These are phyloP conservation scores for Suncus etruscus DNA, from an alignment of 2,113 vertebrate species.

Conservation along the genomic window DNA sequence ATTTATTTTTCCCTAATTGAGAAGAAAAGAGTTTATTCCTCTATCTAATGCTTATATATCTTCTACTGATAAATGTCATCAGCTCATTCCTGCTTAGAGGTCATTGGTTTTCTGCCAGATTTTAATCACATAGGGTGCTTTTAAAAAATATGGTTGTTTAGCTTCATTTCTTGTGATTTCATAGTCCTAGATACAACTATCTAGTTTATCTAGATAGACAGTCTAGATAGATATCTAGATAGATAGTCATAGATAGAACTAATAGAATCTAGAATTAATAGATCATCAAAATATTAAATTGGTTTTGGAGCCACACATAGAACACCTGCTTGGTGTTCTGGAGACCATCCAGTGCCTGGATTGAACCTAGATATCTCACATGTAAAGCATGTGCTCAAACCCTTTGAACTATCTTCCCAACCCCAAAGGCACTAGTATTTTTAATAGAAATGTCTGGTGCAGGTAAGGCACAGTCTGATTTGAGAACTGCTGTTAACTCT, in stretches of 20 bases:
- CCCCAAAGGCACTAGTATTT: neutral
- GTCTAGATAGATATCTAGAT: too few relatives aligned
- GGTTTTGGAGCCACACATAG: too few relatives aligned
- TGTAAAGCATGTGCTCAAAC: too few relatives aligned
- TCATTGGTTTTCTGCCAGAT: neutral
- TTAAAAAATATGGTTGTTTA: neutral
- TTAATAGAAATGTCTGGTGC: neutral
- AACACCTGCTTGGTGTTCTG: too few relatives aligned
- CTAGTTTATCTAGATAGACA: too few relatives aligned
- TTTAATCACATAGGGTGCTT: slow-evolving; percentile 6
- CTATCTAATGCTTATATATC: neutral
- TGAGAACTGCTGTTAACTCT: neutral
- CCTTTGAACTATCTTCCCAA: neutral
- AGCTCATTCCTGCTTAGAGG: neutral
- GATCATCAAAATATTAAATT: too few relatives aligned
- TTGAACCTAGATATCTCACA: too few relatives aligned
- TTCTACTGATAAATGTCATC: neutral
- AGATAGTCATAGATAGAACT: too few relatives aligned
- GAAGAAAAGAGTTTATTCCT: neutral
- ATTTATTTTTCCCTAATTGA: neutral
- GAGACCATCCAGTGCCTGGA: too few relatives aligned
- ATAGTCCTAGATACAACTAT: too few relatives aligned
- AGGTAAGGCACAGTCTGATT: neutral
- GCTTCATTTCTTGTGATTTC: too few relatives aligned
- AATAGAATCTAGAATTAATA: too few relatives aligned